Conservation (phyloP, 2,113 vertebrate species). For the Poeciliopsis turrubarensis region DNA sequence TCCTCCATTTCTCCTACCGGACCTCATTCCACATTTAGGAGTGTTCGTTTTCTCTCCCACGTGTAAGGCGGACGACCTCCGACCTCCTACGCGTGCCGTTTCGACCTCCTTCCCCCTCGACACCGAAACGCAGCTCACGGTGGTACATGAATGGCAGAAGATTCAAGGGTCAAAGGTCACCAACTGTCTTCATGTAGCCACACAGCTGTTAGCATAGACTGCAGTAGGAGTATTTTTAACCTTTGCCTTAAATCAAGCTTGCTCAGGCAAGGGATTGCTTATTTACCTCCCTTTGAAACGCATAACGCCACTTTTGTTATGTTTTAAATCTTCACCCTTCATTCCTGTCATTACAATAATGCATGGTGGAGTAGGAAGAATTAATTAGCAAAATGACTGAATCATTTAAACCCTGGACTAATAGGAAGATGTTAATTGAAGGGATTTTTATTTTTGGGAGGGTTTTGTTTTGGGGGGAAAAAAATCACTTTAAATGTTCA, state of each 20-base stretch:
- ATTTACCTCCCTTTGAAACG: conserved; percentile 43
- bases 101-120: background rate
- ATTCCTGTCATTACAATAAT: background rate
- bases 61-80: background rate
- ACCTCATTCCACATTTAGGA: conserved; percentile 15
- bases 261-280: conserved; percentile 67
- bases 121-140: conserved; percentile 13
- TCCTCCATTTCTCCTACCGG: background rate
- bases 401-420: background rate
- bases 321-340: conserved; percentile 1
- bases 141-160: background rate
- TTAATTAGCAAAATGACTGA: background rate
- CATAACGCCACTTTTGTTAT: conserved; percentile 19
- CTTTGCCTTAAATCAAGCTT: conserved; percentile 76
- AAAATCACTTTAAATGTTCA: background rate
- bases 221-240: conserved; percentile 54
- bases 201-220: conserved; percentile 45
- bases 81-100: conserved; percentile 9
- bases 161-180: conserved; percentile 32
- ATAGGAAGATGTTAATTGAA: no score
- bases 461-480: background rate
- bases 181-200: conserved; percentile 37
- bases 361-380: conserved; percentile 14
- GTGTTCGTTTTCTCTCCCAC: background rate
- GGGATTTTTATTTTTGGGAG: background rate